phyloP scores from a whole-genome alignment of 2,888 invertebrate species.

The Dryomyza anilis region DNA sequence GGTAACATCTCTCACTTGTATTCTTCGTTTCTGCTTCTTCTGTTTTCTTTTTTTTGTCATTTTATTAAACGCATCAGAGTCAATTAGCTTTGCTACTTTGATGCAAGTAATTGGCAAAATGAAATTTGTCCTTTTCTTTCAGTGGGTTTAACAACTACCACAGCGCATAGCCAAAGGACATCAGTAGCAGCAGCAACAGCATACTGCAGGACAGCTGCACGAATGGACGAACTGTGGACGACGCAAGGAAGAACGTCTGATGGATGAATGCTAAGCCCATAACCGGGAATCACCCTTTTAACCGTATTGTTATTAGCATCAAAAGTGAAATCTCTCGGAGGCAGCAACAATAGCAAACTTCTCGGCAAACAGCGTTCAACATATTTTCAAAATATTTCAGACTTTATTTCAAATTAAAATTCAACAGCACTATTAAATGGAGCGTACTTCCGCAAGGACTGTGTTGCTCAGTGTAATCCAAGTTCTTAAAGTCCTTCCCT shows the following conservation, averaged over 20 bases:
- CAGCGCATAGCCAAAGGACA: too few species aligned
- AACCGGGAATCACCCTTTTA: conserved; percentile 1
- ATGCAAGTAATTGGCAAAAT: conserved; percentile 56
- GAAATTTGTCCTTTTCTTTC: conserved; percentile 45
- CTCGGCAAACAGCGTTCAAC: too few species aligned
- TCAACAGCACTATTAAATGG: too few species aligned
- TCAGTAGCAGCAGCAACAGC: too few species aligned
- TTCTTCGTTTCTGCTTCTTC: background rate
- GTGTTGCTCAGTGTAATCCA: background rate
- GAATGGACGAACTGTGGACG: background rate
- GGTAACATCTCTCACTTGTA: background rate
- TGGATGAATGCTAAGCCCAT: background rate
- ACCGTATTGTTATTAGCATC: conserved; percentile 13
- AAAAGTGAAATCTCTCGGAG: background rate
- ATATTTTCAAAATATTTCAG: too few species aligned
- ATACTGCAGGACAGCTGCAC: too few species aligned
- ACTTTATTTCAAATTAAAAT: too few species aligned
- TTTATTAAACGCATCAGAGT: conserved; percentile 43
- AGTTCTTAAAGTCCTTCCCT: background rate
- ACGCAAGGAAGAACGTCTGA: background rate
- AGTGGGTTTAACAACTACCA: too few species aligned
- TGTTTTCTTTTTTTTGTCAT: background rate
- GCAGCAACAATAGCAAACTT: too few species aligned
- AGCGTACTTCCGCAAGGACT: too few species aligned
- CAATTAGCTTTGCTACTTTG: conserved; percentile 55